These are phyloP conservation scores for Nothoprocta pentlandii DNA, from an alignment of 2,113 vertebrate species.

Conservation along the genomic window DNA sequence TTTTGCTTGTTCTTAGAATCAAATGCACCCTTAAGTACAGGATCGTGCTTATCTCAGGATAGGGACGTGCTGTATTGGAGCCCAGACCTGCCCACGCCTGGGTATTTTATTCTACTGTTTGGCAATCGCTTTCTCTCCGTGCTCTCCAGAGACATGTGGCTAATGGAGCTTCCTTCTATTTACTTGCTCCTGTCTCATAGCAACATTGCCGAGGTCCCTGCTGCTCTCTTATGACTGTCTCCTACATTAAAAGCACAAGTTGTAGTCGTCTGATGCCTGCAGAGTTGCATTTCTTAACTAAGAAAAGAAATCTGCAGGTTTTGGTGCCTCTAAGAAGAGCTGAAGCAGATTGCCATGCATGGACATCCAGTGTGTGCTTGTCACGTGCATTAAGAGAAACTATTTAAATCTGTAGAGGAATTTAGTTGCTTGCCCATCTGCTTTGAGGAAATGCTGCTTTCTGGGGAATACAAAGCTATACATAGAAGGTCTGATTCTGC, in stretches of 20 bases:
- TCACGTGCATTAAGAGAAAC: background rate
- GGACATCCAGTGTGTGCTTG: constrained; percentile 24
- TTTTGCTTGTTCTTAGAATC: constrained; percentile 26
- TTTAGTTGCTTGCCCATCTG: background rate
- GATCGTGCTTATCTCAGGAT: background rate
- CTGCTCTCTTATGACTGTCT: constrained; percentile 55
- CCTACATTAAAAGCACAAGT: constrained; percentile 41
- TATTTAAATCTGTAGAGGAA: background rate
- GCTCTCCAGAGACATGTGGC: background rate
- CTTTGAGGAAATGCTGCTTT: background rate
- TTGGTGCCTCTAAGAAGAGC: background rate
- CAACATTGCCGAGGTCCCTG: constrained; percentile 41
- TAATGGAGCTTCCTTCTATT: constrained; percentile 32
- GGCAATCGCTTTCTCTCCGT: background rate
- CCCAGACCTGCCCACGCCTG: background rate
- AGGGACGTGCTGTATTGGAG: background rate
- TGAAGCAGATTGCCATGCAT: constrained; percentile 4
- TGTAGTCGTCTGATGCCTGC: constrained; percentile 15
- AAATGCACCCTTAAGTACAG: constrained; percentile 8
- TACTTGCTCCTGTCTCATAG: constrained; percentile 48
- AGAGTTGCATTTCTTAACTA: constrained; percentile 5
- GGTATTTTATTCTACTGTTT: constrained; percentile 15
- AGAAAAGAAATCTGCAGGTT: background rate
- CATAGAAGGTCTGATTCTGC: background rate
- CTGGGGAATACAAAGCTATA: background rate